phyloP scores from a whole-genome alignment of 2,113 vertebrate genomes.

The Dendropsophus ebraccatus region DNA sequence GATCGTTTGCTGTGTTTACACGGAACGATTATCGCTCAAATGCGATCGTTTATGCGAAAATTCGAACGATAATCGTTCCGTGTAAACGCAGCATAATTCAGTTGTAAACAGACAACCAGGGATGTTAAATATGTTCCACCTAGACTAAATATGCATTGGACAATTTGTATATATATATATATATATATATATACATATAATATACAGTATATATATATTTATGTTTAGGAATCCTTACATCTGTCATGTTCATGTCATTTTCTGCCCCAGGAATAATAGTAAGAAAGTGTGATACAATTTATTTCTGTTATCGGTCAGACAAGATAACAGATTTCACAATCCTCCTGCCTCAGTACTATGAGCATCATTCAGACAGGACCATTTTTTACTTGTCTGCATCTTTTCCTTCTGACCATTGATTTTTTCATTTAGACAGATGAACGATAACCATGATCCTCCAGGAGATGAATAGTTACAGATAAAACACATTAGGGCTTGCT shows the following conservation, averaged over 20 bases:
- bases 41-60: no score
- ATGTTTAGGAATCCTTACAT: neutral
- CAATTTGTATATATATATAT: neutral
- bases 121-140: neutral
- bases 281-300: constrained; percentile 46
- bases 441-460: constrained; percentile 46
- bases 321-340: constrained; percentile 59
- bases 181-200: neutral
- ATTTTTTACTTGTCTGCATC: constrained; percentile 58
- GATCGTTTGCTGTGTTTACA: no score
- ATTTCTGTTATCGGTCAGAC: constrained; percentile 53
- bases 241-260: constrained; percentile 52
- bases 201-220: neutral
- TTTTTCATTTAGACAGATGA: constrained; percentile 57
- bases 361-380: constrained; percentile 54
- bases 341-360: constrained; percentile 48
- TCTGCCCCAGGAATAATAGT: constrained; percentile 35
- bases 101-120: neutral
- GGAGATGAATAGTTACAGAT: constrained; percentile 57
- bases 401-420: constrained; percentile 58
- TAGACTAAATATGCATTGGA: no score
- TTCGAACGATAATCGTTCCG: no score
- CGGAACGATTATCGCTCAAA: no score
- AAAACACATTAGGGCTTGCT: constrained; percentile 52
- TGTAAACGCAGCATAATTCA: no score